Percentiles rank a stretch among this genome's conserved stretches.
These are phyloP conservation scores for Enteromius anoplus DNA, from an alignment of 2,797 vertebrate genomes.

Conservation along the genomic window DNA sequence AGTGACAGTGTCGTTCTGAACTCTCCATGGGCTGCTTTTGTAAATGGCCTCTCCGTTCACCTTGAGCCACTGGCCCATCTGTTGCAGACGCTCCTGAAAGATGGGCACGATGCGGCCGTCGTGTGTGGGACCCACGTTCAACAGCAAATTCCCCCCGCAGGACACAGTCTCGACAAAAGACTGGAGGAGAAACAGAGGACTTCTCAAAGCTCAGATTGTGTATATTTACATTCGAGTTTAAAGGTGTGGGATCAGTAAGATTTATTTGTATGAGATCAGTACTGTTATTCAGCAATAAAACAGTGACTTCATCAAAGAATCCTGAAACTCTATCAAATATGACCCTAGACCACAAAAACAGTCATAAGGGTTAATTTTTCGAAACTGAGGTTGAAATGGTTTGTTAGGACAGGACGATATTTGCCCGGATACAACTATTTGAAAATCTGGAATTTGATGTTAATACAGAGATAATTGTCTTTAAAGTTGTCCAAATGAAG, in stretches of 20 bases:
- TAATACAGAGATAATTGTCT: too few species aligned
- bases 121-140: constrained; percentile 91
- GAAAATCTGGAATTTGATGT: too few species aligned
- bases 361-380: too few species aligned
- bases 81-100: constrained; percentile 90
- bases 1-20: constrained; percentile 84
- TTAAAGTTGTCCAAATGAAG: too few species aligned
- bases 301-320: background rate
- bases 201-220: background rate
- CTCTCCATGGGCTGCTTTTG: constrained; percentile 84
- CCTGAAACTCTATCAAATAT: background rate
- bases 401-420: too few species aligned
- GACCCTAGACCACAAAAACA: too few species aligned
- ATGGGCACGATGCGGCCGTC: constrained; percentile 87
- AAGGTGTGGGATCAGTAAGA: background rate
- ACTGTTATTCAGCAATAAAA: background rate
- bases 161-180: constrained; percentile 89
- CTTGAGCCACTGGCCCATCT: constrained; percentile 90
- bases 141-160: constrained; percentile 91
- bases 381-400: too few species aligned
- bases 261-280: background rate
- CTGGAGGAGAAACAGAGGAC: constrained; percentile 69
- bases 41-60: constrained; percentile 93
- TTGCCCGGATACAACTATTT: too few species aligned
- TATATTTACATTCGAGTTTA: background rate